Base-by-base conservation (phyloP, 2,888 invertebrate genomes). In the Tillus elongatus region DNA sequence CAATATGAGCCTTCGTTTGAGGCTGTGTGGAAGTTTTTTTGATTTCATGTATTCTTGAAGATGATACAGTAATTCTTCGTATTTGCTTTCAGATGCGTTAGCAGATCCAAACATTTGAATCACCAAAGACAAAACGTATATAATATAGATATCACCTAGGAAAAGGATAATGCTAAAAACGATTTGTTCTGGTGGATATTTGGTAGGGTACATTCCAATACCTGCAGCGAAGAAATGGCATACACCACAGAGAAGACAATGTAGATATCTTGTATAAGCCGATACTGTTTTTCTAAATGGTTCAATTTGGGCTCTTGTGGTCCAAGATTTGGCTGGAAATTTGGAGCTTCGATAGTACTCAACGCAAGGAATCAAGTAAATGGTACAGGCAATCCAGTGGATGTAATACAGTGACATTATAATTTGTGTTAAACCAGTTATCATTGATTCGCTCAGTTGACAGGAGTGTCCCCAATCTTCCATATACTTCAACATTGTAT, bases 31-130 rank as follows among this genome's bases (percentile, higher is more conserved):
- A 8, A 19, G n/a, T n/a, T 19, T 19, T n/a, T 19, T 19, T 6
- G 24, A 19, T n/a, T n/a, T 19, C 24, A 19, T 19, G 24, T 19
- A 19, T 19, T 19, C 24, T 19, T 19, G 6, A 6, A 19, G 24
- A 8, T 19, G 24, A 19, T 19, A n/a, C 6, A 19, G 6, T n/a
- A 19, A n/a, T 19, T 19, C 24, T 19, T 19, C 24, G 24, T 19
- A 19, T 19, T 19, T 19, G n/a, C 24, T 19, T n/a, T 19, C 24
- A 19, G 24, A 19, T 8, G n/a, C n/a, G n/a, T 19, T 19, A 8
- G n/a, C 24, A 8, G 24, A 19, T 8, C 24, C n/a, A 19, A 19
- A 19, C n/a, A 19, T 19, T 19, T 19, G 24, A 8, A 19, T 19
- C n/a, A 19, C 24, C 24, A 19, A 19, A 19, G 24, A 6, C 24